Percentiles rank a stretch among this genome's conserved stretches.
Conservation (phyloP, 2,797 vertebrate genomes). For the Sylvia borin region DNA sequence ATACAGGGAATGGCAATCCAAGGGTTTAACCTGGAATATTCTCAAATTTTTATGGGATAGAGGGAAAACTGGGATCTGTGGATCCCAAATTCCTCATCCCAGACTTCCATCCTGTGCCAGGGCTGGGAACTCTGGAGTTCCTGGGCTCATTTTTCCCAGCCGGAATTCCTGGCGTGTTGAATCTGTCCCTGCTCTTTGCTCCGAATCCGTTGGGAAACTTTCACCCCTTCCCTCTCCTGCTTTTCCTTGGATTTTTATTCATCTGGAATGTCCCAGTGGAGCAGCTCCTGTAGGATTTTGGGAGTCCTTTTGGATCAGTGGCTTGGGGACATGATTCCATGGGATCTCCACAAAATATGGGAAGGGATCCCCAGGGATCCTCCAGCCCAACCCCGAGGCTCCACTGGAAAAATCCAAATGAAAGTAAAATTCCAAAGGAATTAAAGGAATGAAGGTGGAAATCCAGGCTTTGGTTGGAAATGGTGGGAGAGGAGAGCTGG, state of each 20-base stretch:
- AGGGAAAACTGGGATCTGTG: neutral
- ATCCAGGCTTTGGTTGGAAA: neutral
- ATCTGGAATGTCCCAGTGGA: neutral
- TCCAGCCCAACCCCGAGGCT: fast-evolving
- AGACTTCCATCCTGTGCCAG: no score
- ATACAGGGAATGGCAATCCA: neutral
- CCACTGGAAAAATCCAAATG: neutral
- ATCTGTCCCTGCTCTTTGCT: neutral
- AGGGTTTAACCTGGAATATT: neutral
- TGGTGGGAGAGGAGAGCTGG: neutral
- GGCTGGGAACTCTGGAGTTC: neutral
- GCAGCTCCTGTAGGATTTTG: neutral
- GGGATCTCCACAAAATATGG: neutral
- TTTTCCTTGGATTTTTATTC: neutral
- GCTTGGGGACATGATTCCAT: neutral
- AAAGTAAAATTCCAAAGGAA: neutral
- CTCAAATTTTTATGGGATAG: neutral
- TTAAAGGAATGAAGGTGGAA: neutral
- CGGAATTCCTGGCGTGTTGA: neutral
- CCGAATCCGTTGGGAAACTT: neutral
- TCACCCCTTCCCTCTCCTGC: neutral
- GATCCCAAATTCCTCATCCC: neutral
- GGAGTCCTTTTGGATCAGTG: neutral
- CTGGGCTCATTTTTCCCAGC: neutral
- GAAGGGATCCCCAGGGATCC: neutral